Base-by-base conservation (phyloP, 2,113 vertebrate genomes). In the Pithys albifrons region DNA sequence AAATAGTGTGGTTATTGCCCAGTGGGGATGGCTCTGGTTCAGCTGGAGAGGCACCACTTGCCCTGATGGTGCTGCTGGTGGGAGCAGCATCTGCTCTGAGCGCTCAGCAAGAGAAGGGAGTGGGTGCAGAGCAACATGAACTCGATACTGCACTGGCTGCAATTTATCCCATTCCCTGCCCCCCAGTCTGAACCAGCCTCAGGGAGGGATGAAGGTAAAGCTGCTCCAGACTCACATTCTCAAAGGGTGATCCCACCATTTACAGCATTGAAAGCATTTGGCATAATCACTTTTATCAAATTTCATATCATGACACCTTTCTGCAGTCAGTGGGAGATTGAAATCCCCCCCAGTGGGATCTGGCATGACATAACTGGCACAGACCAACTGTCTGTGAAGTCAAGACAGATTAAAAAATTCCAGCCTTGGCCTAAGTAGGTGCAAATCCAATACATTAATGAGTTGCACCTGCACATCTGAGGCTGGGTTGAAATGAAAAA, bases 401-500 rank as follows among this genome's bases (percentile, higher is more conserved):
- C 35, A 78, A 90, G 57, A 23, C 59, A 85, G 85, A 92, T 94
- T 77, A 67, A 91, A 83, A 89, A 88, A 89, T 88, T 83, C 85
- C 89, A 93, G 33, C 81, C 49, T 49, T 10, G 37, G 58, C 62
- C 70, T 90, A 59, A 95, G 74, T 54, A 89, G 55, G 74, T 96
- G 89, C 49, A 96, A 96, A 94, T 79, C 62, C 84, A 89, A 17
- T 57, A 33, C 66, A 43, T 73, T 62, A 93, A 91, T 91, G 87
- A 88, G 28, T 81, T 94, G 77, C 91, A 95, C 77, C 71, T 96
- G 87, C 74, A 88, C 85, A 91, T 88, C 41, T 93, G 89, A 88
- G 64, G n/a, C 73, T 89, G 75, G 23, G 27, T 62, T 85, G 48
- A 76, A 74, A 89, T 94, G 71, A 79, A 88, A 93, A 93, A 85